Percentiles rank a stretch among this genome's conserved stretches.
Conservation (phyloP, 2,888 invertebrate genomes). For the Parapristionchus giblindavisi region DNA sequence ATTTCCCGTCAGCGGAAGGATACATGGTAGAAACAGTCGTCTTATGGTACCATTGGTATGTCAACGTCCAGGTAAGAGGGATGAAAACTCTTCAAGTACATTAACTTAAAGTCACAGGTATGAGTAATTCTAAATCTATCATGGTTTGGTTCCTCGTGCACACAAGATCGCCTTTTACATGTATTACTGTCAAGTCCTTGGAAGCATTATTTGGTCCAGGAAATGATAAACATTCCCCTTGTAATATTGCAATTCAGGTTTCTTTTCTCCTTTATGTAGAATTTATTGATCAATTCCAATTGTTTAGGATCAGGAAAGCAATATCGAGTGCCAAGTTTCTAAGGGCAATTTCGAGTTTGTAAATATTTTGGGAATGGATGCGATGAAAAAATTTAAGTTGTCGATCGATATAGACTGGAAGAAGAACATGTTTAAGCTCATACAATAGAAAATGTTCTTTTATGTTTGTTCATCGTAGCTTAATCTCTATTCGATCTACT, state of each 20-base stretch:
- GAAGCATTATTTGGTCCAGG: conserved; percentile 41
- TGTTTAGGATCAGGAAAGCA: conserved; percentile 46
- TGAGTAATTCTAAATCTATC: conserved; percentile 41
- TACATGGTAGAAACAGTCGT: conserved; percentile 44
- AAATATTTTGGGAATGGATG: conserved; percentile 46
- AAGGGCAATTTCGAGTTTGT: conserved; percentile 45
- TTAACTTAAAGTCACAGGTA: conserved; percentile 36
- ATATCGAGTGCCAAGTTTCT: conserved; percentile 46
- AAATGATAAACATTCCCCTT: conserved; percentile 39
- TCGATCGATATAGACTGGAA: conserved; percentile 48
- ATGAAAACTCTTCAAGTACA: conserved; percentile 25
- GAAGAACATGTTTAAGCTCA: conserved; percentile 44
- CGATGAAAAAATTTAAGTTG: conserved; percentile 43
- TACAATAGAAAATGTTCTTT: conserved; percentile 37
- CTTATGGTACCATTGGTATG: conserved; percentile 47
- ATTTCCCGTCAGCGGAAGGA: conserved; percentile 44
- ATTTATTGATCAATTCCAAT: conserved; percentile 35
- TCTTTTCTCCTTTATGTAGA: conserved; percentile 40
- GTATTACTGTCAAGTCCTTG: conserved; percentile 44
- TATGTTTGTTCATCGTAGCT: not conserved
- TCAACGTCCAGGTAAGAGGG: conserved; percentile 41
- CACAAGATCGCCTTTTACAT: conserved; percentile 45
- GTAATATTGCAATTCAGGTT: conserved; percentile 44
- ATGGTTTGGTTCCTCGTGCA: conserved; percentile 46
- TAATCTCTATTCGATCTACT: too few relatives aligned